Base-by-base conservation (phyloP, 1,140 invertebrate species). In the Brachystomella parvula region DNA sequence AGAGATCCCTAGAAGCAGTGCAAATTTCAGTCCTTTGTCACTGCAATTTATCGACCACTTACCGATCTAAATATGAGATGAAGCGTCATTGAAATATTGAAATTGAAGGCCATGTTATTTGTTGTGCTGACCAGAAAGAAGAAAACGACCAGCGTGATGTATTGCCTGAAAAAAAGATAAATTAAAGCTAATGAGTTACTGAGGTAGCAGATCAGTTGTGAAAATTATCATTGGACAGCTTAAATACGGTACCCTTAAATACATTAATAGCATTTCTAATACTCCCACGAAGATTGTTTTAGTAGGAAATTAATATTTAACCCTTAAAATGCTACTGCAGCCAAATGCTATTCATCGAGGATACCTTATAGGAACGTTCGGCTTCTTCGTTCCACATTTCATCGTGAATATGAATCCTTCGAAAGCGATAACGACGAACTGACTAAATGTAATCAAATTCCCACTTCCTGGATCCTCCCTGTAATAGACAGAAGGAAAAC, bases 41-140 rank as follows among this genome's bases (percentile, higher is more conserved):
- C 44, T 15, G n/a, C 49, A 65, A 69, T 61, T 68, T 47, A 61
- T 19, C 31, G 33, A 61, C 63, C 70, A 85, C 86, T 84, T 81
- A 93, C 90, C 39, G 96, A 87, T 82, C 95, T 84, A 77, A 99
- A 98, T 76, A 99, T 98, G 88, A 99, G 97, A 77, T 98, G 96
- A 3, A 99, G 79, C 12, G 96, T 95, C 86, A 99, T 96, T 0
- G 96, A 88, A 75, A 99, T 96, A 76, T 98, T 96, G 75, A 95
- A 98, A 76, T 90, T 87, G 74, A 98, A 91, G 0, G 94, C 94
- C 81, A 93, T 94, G 79, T 98, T 99, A 77, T 98, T 98, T 28
- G 88, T 86, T 2, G 98, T 89, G 78, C 92, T 98, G 2, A 88
- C 85, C 2, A 92, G 76, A 77, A 97, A 98, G 78, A 97, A 98